These are phyloP conservation scores for Solenodon paradoxus DNA, from an alignment of 2,113 vertebrate species.

Conservation along the genomic window DNA sequence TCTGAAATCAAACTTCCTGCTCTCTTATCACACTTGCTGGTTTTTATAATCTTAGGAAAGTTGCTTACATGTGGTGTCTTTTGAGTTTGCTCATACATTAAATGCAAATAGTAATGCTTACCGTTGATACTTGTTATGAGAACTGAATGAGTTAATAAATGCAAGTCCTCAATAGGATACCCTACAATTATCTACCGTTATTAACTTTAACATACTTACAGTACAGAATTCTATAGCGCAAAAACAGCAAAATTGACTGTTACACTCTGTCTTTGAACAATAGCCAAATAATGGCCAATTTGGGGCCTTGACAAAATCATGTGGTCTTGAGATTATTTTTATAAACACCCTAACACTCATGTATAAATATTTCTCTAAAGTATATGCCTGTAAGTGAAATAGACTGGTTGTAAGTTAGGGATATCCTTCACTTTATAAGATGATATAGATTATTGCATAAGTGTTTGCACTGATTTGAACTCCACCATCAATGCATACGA, in stretches of 20 bases:
- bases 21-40: not conserved
- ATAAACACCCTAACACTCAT: not conserved
- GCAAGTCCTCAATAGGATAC: not conserved
- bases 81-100: not conserved
- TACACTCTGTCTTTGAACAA: not conserved
- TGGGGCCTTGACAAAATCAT: not conserved
- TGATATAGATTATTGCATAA: not conserved
- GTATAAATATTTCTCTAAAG: not conserved
- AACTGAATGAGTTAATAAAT: not conserved
- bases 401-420: not conserved
- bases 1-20: not conserved
- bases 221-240: not conserved
- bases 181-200: not conserved
- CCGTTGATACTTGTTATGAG: not conserved
- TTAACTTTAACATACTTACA: not conserved
- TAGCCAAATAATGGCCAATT: not conserved
- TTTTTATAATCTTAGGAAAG: not conserved
- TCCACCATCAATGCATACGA: not conserved
- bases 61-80: not conserved
- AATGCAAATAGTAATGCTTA: not conserved
- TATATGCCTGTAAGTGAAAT: not conserved
- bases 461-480: not conserved
- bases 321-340: not conserved
- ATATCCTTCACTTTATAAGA: not conserved
- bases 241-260: not conserved